Conservation (phyloP, 2,797 vertebrate genomes). For the Anguilla marmorata region DNA sequence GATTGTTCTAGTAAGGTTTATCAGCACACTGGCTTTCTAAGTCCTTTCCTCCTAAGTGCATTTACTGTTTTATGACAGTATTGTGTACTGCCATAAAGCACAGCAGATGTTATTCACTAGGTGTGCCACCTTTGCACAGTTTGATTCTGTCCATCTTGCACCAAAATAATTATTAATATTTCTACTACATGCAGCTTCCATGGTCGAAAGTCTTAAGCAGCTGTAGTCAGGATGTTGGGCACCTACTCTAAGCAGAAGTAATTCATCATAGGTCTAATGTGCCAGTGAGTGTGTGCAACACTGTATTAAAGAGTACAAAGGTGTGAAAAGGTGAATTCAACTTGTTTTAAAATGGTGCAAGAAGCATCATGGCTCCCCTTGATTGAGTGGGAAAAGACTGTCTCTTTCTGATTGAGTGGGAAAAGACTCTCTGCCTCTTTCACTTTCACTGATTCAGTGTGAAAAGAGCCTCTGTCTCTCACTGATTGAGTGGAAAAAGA, state of each 20-base stretch:
- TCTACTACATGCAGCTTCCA: background rate
- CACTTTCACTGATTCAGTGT: conserved; percentile 51
- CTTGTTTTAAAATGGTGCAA: background rate
- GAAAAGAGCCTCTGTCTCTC: conserved; percentile 52
- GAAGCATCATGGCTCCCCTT: background rate
- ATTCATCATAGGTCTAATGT: background rate
- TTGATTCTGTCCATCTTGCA: background rate
- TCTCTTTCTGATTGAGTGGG: conserved; percentile 18
- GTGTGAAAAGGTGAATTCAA: background rate
- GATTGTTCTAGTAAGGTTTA: background rate
- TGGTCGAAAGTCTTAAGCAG: background rate
- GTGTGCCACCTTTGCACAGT: background rate
- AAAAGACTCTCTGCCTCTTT: conserved; percentile 65
- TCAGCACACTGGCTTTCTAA: background rate
- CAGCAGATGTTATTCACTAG: background rate
- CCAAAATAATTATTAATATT: background rate
- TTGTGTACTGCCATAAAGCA: background rate
- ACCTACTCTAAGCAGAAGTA: background rate
- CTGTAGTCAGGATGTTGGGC: background rate
- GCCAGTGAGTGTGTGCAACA: background rate
- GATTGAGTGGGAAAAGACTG: conserved; percentile 36
- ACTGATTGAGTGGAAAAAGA: conserved; percentile 65
- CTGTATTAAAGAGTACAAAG: background rate
- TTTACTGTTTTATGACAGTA: conserved; percentile 6
- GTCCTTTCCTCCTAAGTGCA: background rate